A percentile compares a stretch with the other conserved stretches of the same genome.
phyloP scores from a whole-genome alignment of 2,888 invertebrate species.

The Proisotoma minuta region DNA sequence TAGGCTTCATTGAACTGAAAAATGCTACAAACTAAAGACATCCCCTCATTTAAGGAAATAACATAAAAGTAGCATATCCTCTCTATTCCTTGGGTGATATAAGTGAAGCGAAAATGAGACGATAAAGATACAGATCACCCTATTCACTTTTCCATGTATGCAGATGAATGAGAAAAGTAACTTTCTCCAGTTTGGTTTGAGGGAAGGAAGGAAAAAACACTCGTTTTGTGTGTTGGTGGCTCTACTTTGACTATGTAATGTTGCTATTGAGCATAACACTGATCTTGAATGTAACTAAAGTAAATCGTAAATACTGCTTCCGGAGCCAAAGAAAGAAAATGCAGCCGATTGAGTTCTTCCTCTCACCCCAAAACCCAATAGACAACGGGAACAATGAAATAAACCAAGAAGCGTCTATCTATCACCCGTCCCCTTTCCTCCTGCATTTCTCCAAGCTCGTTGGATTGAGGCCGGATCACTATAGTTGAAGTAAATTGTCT shows the following conservation, averaged over 20 bases:
- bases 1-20: too few relatives aligned
- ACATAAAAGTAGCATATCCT: conserved; percentile 25
- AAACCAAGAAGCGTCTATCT: neutral
- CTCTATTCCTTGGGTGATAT: conserved; percentile 19
- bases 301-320: conserved; percentile 1
- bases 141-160: conserved; percentile 2
- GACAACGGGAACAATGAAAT: neutral
- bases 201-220: neutral
- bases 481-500: neutral
- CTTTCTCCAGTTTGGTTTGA: neutral
- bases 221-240: neutral
- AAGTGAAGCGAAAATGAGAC: conserved; percentile 38
- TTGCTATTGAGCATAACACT: neutral
- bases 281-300: neutral
- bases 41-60: neutral
- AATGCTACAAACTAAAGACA: neutral
- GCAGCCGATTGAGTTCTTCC: neutral
- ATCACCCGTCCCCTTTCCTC: neutral
- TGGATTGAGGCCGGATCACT: neutral
- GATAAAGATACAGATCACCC: conserved; percentile 35
- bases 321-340: too few relatives aligned
- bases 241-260: neutral
- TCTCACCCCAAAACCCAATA: neutral
- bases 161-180: neutral
- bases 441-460: neutral